Base-by-base conservation (phyloP, 2,888 invertebrate species). In the Cryptocephalus moraei region DNA sequence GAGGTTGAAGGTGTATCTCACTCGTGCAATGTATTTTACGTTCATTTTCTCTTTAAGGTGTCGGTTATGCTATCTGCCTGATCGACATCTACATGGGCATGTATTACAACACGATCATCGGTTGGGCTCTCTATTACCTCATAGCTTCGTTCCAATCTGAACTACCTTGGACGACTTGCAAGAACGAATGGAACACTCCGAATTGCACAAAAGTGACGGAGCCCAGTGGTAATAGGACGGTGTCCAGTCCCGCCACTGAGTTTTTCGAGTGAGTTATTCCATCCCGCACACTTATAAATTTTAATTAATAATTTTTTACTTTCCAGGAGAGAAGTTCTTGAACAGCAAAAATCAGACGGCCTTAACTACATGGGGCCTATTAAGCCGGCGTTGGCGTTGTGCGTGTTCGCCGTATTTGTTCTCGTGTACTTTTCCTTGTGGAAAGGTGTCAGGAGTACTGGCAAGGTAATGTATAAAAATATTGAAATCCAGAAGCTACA, bases 61-160 rank as follows among this genome's bases (percentile, higher is more conserved):
- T 95, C 45, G 95, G 95, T 45, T 94, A 94, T 74, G 92, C 94
- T 9, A 95, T 95, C 66, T 94, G 94, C 69, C 80, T 95, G 68
- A 90, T 95, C 62, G 93, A 94, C 73, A 80, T 94, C 67, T 95
- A 94, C 75, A 86, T 87, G 82, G 91, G 90, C 59, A 94, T 94
- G 86, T 94, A 92, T 75, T 95, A 95, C 77, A 95, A 95, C 74
- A 93, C 94, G 43, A 90, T 95, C 69, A 94, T 95, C 63, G 91
- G 92, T 41, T 94, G 94, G 91, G 92, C 93, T 40, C 85, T 92
- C 45, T 92, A 91, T 74, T 92, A 91, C 73, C 77, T 91, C 56
- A 79, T 90, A 59, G 86, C 87, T 10, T 90, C 90, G 56, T 85
- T 90, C 71, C 81, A 81, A 66, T 78, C 79, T 1, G 81, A 82